Evolutionary conservation across 2,888 invertebrate species (phyloP), one percentile per base, ranked within the genome.

Genomic region (Timema podura): DNA sequence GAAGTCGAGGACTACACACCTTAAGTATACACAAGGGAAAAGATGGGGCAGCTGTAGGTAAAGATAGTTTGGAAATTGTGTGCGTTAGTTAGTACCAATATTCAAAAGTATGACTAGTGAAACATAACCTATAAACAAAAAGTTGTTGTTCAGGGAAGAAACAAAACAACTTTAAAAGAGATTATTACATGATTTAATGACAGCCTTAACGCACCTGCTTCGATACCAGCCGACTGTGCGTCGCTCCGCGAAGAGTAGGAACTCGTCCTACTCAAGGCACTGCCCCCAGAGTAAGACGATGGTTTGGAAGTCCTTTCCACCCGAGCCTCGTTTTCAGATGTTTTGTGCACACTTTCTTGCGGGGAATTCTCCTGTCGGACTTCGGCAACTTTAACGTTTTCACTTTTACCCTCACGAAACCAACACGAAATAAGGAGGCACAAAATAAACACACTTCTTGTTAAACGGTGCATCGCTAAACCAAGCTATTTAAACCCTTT

Each of bases 391-490:
- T 67, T 66, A 5, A 67, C 69, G 7, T 64, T 48, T 54, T 71
- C 72, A 70, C 71, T 70, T 48, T 68, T 71, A 44, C 64, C 68
- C 51, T 68, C 68, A 71, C 70, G 16, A 45, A 70, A 72, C 71
- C 70, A 67, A 51, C 68, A 70, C 11, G 71, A 65, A 66, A 65
- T 64, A 47, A 74, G 49, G 65, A 73, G 65, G 66, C 68, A 73
- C 30, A 71, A 67, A 57, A 73, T 70, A 67, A 71, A 65, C 46
- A 71, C 54, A 67, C 69, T 71, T 66, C 67, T 61, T 51, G 48
- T 64, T 59, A 70, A 57, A 70, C 67, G 70, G 64, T 71, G 68
- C 71, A 73, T 73, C 70, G 70, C 70, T 68, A 54, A 54, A 65
- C 54, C 64, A 64, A 68, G 46, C 49, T 46, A n/a, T n/a, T 54